Conservation (phyloP, 2,888 invertebrate species). For the Cremastinae sp. region DNA sequence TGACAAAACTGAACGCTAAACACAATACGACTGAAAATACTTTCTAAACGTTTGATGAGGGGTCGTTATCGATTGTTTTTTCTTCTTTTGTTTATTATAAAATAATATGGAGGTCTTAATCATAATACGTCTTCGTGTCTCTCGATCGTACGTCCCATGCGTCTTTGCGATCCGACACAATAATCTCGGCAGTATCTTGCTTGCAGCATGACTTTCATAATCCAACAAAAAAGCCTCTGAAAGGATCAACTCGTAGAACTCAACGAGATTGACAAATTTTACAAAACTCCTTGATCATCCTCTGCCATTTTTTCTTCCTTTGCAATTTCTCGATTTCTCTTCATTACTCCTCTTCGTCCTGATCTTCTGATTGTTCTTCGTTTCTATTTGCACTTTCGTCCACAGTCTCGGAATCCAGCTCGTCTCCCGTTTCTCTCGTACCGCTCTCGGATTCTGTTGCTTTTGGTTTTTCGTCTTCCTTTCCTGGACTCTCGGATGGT, state of each 20-base stretch:
- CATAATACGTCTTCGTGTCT: constrained; percentile 24
- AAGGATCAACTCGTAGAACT: constrained; percentile 67
- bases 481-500: constrained; percentile 64
- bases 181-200: constrained; percentile 71
- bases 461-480: constrained; percentile 67
- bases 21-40: constrained; percentile 36
- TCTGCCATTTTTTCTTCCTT: constrained; percentile 37
- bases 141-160: constrained; percentile 38
- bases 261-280: constrained; percentile 65
- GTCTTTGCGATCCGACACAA: constrained; percentile 57
- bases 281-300: constrained; percentile 59
- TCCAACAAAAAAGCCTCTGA: constrained; percentile 63
- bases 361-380: constrained; percentile 76
- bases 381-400: constrained; percentile 75
- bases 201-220: constrained; percentile 69
- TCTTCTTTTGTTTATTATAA: constrained; percentile 31
- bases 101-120: constrained; percentile 47
- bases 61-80: not conserved
- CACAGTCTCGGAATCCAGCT: constrained; percentile 76
- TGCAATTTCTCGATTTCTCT: constrained; percentile 29
- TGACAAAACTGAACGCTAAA: constrained; percentile 1
- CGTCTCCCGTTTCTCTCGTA: constrained; percentile 70
- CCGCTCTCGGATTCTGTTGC: constrained; percentile 69
- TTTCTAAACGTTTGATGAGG: constrained; percentile 49
- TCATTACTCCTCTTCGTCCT: constrained; percentile 77